Base-by-base conservation (phyloP, 2,797 vertebrate species). In the Argyrosomus regius region DNA sequence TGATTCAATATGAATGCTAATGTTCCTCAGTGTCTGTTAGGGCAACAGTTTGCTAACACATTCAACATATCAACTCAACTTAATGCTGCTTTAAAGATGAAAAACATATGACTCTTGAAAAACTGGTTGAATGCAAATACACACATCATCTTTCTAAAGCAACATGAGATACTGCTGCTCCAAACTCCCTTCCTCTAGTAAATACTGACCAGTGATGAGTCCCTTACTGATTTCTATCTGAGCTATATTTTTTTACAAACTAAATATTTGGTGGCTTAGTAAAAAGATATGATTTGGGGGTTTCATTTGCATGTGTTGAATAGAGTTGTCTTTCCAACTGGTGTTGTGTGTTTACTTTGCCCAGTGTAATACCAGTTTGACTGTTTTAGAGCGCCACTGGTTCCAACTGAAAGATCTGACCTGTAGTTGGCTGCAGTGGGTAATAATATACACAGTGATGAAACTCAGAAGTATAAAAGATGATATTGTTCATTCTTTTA, bases 321-420 rank as follows among this genome's bases (percentile, higher is more conserved):
- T 22, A 52, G 20, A n/a, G n/a, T 52, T 7, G 10, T 12, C 18
- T 22, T 12, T 11, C n/a, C 7, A 43, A 5, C 43, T 46, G 14
- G 26, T 18, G 41, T 2, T 22, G 39, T 9, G 6, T 3, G 18
- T 39, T 39, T n/a, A n/a, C 9, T 48, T 26, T 50, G 35, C 35
- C 8, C 35, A 39, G 35, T 39, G 35, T 35, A 35, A 35, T 2
- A 35, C 8, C 16, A n/a, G 0, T 57, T 69, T 10, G 63, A 31
- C 35, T 22, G 4, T 14, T 39, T 66, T 22, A 49, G 18, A 6
- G 18, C 11, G 1, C 9, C n/a, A 20, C 31, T 43, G 56, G 56
- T 45, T 66, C 24, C 48, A 52, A 9, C 13, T 54, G 48, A 66
- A 17, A 53, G 22, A 63, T 28, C 49, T 54, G 22, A 63, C 58